These are phyloP conservation scores for Himantopus leucocephalus DNA, from an alignment of 2,113 vertebrate species.

Conservation along the genomic window DNA sequence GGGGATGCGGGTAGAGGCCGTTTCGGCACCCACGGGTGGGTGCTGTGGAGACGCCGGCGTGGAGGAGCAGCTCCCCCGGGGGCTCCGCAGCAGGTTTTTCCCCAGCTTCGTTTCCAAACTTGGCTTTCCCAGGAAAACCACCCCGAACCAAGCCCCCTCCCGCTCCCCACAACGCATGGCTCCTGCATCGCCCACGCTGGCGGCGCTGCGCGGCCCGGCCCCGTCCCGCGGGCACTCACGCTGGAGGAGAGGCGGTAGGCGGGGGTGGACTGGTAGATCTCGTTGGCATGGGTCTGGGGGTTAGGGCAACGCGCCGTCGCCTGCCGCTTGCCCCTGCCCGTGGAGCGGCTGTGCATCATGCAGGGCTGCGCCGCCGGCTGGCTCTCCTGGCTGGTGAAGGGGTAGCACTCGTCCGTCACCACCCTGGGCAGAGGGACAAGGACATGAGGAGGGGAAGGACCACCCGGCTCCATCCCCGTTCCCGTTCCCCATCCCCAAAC, in stretches of 20 bases:
- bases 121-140: background rate
- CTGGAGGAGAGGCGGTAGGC: conserved; percentile 90
- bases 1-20: background rate
- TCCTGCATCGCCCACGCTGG: background rate
- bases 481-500: background rate
- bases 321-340: conserved; percentile 92
- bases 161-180: background rate
- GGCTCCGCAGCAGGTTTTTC: background rate
- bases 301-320: conserved; percentile 90
- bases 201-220: background rate
- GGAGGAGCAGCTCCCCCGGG: background rate
- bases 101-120: background rate
- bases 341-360: conserved; percentile 94
- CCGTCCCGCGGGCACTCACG: conserved; percentile 68
- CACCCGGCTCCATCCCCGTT: rapidly evolving
- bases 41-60: rapidly evolving
- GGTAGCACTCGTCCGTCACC: conserved; percentile 94
- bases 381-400: conserved; percentile 77
- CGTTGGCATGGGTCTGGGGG: conserved; percentile 80
- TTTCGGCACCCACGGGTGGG: background rate
- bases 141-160: background rate
- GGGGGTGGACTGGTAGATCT: conserved; percentile 96
- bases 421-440: conserved; percentile 72
- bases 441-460: background rate
- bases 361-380: conserved; percentile 71